A percentile compares a stretch with the other conserved stretches of the same genome.
These are phyloP conservation scores for Spheniscus mendiculus DNA, from an alignment of 2,113 vertebrate genomes.

Conservation along the genomic window DNA sequence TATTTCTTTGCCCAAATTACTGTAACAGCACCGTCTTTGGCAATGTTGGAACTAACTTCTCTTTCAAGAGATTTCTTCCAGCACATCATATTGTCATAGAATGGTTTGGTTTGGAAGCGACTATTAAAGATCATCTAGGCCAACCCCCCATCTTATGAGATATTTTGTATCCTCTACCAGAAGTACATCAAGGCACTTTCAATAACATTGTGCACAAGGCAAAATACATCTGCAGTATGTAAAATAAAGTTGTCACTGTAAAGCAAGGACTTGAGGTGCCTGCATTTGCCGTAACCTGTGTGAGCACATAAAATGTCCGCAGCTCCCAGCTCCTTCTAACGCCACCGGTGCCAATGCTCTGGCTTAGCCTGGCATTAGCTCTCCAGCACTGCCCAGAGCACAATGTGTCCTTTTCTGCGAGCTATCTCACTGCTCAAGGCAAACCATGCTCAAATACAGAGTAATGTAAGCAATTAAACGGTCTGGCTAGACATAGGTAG, in stretches of 20 bases:
- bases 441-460: neutral
- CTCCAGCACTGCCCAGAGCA: neutral
- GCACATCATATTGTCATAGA: neutral
- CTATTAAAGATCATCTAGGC: neutral
- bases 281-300: neutral
- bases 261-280: neutral
- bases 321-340: neutral
- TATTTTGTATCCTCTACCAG: neutral
- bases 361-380: neutral
- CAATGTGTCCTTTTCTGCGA: neutral
- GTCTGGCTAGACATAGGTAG: neutral
- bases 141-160: neutral
- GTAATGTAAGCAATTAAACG: neutral
- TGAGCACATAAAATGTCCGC: neutral
- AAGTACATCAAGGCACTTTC: neutral
- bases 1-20: neutral
- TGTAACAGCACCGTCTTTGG: neutral
- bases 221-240: neutral
- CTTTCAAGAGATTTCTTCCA: neutral
- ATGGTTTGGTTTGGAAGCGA: neutral
- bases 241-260: neutral
- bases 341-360: neutral
- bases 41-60: neutral
- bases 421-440: neutral
- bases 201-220: neutral